Conservation (phyloP, 2,113 vertebrate species). For the Syngnathus scovelli region DNA sequence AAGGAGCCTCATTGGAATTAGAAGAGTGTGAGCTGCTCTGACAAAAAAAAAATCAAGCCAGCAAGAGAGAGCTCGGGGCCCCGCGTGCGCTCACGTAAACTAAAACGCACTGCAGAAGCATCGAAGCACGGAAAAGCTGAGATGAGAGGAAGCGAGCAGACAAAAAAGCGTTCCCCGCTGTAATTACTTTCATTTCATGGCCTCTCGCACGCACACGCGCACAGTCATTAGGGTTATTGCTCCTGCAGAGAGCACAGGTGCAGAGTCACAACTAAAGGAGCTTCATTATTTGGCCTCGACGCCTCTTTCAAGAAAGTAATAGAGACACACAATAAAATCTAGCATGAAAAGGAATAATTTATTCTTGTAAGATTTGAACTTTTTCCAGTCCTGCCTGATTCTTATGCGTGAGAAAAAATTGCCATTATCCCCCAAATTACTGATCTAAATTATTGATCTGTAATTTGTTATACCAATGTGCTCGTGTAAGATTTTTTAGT, state of each 20-base stretch:
- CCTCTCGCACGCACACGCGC: slow-evolving; percentile 7
- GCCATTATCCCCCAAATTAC: too few species aligned
- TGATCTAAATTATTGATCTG: too few species aligned
- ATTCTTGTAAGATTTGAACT: too few species aligned
- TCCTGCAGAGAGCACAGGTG: neutral
- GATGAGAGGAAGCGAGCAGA: neutral
- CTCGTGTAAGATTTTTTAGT: neutral
- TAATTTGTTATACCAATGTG: too few species aligned
- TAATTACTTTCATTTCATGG: slow-evolving; percentile 8
- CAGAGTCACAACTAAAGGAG: neutral
- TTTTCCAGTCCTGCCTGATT: too few species aligned
- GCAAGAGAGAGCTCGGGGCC: neutral
- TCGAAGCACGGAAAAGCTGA: neutral
- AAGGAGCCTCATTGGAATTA: neutral
- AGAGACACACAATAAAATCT: neutral
- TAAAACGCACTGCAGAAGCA: neutral
- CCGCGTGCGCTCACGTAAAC: neutral
- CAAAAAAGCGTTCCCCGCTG: neutral
- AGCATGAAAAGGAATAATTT: too few species aligned
- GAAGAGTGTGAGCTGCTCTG: neutral
- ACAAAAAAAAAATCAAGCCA: slow-evolving; percentile 1
- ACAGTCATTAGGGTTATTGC: slow-evolving; percentile 11
- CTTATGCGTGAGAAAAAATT: too few species aligned
- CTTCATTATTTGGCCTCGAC: neutral
- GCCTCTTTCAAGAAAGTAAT: neutral